Evolutionary conservation across 2,888 invertebrate species (phyloP).

Genomic region (Exocentrus adspersus): DNA sequence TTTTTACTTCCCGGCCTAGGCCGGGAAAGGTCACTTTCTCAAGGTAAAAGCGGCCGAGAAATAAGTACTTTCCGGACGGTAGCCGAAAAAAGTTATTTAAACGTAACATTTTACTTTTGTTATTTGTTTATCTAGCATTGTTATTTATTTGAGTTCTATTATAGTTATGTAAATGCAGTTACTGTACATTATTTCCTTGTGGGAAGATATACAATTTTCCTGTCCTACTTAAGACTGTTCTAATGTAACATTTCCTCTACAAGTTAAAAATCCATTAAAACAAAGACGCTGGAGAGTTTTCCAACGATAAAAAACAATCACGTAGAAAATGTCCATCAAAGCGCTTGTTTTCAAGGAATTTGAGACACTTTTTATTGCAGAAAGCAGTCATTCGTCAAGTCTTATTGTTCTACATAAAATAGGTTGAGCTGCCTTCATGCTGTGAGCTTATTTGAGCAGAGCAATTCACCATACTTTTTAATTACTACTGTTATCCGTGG

Average conservation of each 20-base stretch:
- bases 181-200: too few relatives aligned
- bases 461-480: conserved; percentile 44
- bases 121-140: too few relatives aligned
- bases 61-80: too few relatives aligned
- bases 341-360: conserved; percentile 34
- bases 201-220: neutral
- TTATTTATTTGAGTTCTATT: too few relatives aligned
- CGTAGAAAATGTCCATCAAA: conserved; percentile 42
- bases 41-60: too few relatives aligned
- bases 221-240: neutral
- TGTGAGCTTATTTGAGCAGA: conserved; percentile 38
- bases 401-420: conserved; percentile 40
- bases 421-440: conserved; percentile 27
- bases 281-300: conserved; percentile 1
- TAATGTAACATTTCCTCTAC: neutral
- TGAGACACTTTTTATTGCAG: conserved; percentile 44
- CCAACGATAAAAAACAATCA: conserved; percentile 27
- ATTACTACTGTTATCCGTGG: conserved; percentile 43
- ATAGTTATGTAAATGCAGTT: too few relatives aligned
- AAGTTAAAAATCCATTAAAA: neutral
- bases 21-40: too few relatives aligned
- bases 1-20: too few relatives aligned
- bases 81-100: too few relatives aligned
- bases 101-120: too few relatives aligned
- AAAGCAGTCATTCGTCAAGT: conserved; percentile 42